These are phyloP conservation scores for Odontocerum albicorne DNA, from an alignment of 2,888 invertebrate species.

Conservation along the genomic window DNA sequence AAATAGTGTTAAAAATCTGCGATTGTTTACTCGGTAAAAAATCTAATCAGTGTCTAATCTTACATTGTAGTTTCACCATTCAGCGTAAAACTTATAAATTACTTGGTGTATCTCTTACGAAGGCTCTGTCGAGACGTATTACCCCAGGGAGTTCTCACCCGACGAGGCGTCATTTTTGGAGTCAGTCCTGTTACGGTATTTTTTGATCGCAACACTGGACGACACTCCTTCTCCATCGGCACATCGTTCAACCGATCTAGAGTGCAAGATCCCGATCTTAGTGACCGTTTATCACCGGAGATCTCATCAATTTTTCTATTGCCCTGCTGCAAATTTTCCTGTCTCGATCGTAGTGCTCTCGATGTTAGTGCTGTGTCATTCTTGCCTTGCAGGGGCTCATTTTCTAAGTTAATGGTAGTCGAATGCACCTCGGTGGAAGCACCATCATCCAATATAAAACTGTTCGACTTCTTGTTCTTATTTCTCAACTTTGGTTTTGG, in stretches of 20 bases:
- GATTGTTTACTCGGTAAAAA: no score
- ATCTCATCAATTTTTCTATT: conserved; percentile 21
- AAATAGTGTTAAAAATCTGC: no score
- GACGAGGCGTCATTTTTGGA: conserved; percentile 23
- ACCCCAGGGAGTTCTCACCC: conserved; percentile 46
- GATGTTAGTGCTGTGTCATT: background rate
- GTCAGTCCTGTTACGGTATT: conserved; percentile 29
- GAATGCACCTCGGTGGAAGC: conserved; percentile 30
- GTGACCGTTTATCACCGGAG: conserved; percentile 20
- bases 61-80: no score
- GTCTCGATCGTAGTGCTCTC: conserved; percentile 26
- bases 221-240: conserved; percentile 20
- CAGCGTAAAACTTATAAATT: no score
- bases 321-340: conserved; percentile 13
- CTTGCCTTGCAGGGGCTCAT: conserved; percentile 13
- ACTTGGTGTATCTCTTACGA: conserved; percentile 47
- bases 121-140: conserved; percentile 51
- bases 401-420: conserved; percentile 30
- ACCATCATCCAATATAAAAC: conserved; percentile 1
- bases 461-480: conserved; percentile 23
- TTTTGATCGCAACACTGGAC: conserved; percentile 32
- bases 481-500: conserved; percentile 19
- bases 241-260: conserved; percentile 10
- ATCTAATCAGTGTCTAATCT: no score
- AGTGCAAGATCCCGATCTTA: conserved; percentile 26